These are phyloP conservation scores for Acomys russatus DNA, from an alignment of 2,797 vertebrate genomes.

Conservation along the genomic window DNA sequence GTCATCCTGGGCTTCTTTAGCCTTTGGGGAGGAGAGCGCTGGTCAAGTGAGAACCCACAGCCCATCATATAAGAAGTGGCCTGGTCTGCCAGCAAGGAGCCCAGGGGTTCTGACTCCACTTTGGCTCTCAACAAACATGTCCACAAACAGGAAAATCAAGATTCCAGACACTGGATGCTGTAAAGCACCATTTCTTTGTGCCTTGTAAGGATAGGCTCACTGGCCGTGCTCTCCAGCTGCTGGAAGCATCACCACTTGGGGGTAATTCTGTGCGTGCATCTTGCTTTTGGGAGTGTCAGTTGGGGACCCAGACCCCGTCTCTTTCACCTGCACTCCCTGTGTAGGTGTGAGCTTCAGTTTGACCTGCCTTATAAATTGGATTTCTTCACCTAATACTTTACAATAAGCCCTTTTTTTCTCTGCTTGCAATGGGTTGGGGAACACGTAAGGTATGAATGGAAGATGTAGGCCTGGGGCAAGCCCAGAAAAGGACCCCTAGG, in stretches of 20 bases:
- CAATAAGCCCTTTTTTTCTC: not conserved
- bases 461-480: not conserved
- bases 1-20: conserved; percentile 94
- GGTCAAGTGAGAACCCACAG: not conserved
- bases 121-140: not conserved
- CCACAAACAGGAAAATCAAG: not conserved
- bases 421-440: not conserved
- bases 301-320: too few relatives aligned
- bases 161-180: accelerated
- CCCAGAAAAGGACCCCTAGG: not conserved
- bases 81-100: not conserved
- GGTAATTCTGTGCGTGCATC: accelerated
- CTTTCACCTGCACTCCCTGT: not conserved
- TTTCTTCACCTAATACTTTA: not conserved
- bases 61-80: accelerated
- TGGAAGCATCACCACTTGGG: accelerated
- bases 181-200: not conserved
- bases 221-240: not conserved
- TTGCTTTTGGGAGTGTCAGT: accelerated
- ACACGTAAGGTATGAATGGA: too few relatives aligned
- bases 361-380: not conserved
- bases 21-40: conserved; percentile 85
- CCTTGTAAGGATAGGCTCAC: not conserved
- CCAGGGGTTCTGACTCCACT: not conserved
- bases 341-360: not conserved